Conservation (phyloP, 2,888 invertebrate species). For the Orchesellides sinensis region DNA sequence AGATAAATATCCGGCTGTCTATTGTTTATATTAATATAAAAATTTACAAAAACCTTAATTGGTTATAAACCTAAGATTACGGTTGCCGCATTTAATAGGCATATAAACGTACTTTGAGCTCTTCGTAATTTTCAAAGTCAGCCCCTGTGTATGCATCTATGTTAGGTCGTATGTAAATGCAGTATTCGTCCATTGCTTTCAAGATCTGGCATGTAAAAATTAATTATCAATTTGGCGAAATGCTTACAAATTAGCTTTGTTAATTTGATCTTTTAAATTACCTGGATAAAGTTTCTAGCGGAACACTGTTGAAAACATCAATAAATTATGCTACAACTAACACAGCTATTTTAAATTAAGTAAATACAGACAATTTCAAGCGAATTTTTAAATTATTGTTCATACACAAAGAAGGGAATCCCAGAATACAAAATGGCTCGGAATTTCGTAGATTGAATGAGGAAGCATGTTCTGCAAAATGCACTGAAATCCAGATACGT, state of each 20-base stretch:
- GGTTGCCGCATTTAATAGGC: no score
- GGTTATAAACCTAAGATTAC: no score
- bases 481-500: conserved; percentile 50
- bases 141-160: conserved; percentile 56
- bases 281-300: conserved; percentile 55
- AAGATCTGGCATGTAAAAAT: conserved; percentile 35
- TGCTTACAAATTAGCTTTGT: neutral
- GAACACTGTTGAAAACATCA: conserved; percentile 43
- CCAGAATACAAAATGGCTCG: conserved; percentile 55
- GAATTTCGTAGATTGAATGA: conserved; percentile 23
- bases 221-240: neutral
- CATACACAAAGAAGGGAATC: conserved; percentile 27
- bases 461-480: conserved; percentile 52
- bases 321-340: neutral
- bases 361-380: neutral
- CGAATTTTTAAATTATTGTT: neutral
- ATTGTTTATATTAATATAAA: no score
- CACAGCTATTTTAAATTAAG: neutral
- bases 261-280: neutral
- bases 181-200: conserved; percentile 57
- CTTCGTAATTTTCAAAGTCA: conserved; percentile 56
- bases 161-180: conserved; percentile 62
- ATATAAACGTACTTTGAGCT: conserved; percentile 62
- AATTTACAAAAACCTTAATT: no score
- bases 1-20: conserved; percentile 42